Conservation (phyloP, 2,113 vertebrate species). For the Eudyptes chrysolophus region DNA sequence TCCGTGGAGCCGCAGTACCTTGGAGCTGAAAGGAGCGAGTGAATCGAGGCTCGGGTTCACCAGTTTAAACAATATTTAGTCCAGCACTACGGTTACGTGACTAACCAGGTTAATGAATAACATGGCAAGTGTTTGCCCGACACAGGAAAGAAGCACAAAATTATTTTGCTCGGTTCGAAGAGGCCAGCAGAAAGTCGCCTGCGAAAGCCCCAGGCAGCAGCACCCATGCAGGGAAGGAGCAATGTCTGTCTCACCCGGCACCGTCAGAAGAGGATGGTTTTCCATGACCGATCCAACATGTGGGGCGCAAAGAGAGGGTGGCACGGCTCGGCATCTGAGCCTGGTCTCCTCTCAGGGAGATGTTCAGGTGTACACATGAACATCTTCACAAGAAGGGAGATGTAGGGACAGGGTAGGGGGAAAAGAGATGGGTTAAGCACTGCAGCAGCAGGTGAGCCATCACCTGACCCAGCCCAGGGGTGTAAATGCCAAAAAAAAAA, state of each 20-base stretch:
- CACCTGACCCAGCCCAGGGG: not conserved
- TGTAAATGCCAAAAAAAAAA: not conserved
- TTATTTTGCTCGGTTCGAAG: not conserved
- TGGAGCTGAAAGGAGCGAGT: not conserved
- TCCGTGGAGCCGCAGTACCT: not conserved
- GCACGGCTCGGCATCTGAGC: not conserved
- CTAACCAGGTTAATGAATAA: conserved; percentile 28
- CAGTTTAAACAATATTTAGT: not conserved
- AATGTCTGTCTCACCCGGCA: not conserved
- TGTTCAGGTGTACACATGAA: not conserved
- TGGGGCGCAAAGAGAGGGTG: not conserved
- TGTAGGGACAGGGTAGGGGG: not conserved
- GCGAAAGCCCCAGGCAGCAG: not conserved
- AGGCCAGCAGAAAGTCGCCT: not conserved
- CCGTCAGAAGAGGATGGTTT: not conserved
- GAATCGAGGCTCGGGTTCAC: not conserved
- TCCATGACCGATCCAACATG: fast-evolving
- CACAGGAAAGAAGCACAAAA: not conserved
- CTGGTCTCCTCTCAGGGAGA: not conserved
- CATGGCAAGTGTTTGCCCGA: fast-evolving
- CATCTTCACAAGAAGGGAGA: fast-evolving
- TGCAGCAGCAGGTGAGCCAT: not conserved
- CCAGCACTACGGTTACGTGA: not conserved
- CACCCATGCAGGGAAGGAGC: not conserved
- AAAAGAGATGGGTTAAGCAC: not conserved